These are phyloP conservation scores for Enteromius treurensis DNA, from an alignment of 2,797 vertebrate species.

Conservation along the genomic window DNA sequence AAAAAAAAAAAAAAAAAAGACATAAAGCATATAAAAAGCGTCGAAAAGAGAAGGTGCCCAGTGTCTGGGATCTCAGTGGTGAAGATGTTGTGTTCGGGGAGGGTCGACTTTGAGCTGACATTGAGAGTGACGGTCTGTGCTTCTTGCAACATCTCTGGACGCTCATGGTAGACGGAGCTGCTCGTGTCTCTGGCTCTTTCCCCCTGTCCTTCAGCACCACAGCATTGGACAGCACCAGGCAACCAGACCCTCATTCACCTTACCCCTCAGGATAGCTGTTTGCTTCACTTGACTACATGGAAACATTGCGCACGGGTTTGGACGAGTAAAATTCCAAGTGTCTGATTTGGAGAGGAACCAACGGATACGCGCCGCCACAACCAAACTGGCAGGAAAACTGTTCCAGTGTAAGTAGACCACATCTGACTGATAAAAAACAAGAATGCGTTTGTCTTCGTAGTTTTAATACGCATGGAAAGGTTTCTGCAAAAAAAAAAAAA, in stretches of 20 bases:
- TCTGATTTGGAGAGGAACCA: conserved; percentile 68
- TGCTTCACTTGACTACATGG: conserved; percentile 63
- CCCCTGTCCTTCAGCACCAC: conserved; percentile 81
- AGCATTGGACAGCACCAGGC: conserved; percentile 79
- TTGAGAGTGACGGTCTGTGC: conserved; percentile 79
- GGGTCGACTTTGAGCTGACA: conserved; percentile 84
- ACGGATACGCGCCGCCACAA: conserved; percentile 56
- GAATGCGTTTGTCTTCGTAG: not conserved
- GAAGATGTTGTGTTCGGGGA: conserved; percentile 82
- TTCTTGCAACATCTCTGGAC: conserved; percentile 77
- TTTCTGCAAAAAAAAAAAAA: not conserved
- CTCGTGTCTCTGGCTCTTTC: conserved; percentile 71
- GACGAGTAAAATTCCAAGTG: conserved; percentile 63
- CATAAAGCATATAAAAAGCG: conserved; percentile 80
- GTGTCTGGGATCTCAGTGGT: conserved; percentile 79
- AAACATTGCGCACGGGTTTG: conserved; percentile 68
- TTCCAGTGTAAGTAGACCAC: conserved; percentile 51
- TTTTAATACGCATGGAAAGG: not conserved
- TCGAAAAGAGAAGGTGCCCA: conserved; percentile 78
- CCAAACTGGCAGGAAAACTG: conserved; percentile 54
- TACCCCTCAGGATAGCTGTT: conserved; percentile 68
- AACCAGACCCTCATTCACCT: conserved; percentile 64
- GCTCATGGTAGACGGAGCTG: conserved; percentile 76
- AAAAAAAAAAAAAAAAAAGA: conserved; percentile 48
- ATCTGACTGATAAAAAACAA: not conserved